Evolutionary conservation across 2,888 invertebrate genomes (phyloP), one percentile per base, ranked within the genome.

Genomic region (Polia nebulosa): DNA sequence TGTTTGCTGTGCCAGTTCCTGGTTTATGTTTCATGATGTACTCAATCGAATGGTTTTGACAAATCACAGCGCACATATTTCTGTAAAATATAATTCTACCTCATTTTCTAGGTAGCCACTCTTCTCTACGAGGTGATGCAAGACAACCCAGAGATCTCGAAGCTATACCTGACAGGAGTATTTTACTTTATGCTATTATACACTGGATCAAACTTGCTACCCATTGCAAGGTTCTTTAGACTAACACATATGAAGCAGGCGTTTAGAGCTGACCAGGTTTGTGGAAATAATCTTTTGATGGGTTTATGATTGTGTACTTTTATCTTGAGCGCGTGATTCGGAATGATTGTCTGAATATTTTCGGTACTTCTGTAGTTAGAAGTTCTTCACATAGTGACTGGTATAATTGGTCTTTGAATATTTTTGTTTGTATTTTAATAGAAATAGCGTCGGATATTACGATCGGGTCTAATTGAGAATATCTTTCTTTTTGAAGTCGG

Each of bases 171-270:
- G 68, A 98, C 99, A 0, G 99, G 99, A 4, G 98, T 99, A 29
- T 99, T 99, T 94, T 99, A 98, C 96, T 99, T 99, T 92, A 99
- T 99, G 96, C 96, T 99, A 76, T 98, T 99, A 98, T 99, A 99
- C 92, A 99, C 99, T 0, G 99, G 99, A 17, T 99, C 99, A 41
- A 99, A 99, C 90, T 97, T 99, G 70, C 96, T 99, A 78, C 99
- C 99, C 0, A 97, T 99, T 61, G 99, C 99, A 0, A 96, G 98
- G 86, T 99, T 99, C 93, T 96, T 99, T 58, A 97, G 99, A 87
- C 96, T 99, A 82, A 99, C 99, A 2, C 99, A 99, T 90, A 97
- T 98, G 95, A 98, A 98, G 88, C 99, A 99, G 92, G 99, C 99
- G 0, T 99, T 99, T 89, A 97, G 99, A 85, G 97, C 98, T 49